Percentiles rank a stretch among this genome's conserved stretches.
Evolutionary conservation across 2,113 vertebrate species (phyloP).

Genomic region (Laticauda colubrina): DNA sequence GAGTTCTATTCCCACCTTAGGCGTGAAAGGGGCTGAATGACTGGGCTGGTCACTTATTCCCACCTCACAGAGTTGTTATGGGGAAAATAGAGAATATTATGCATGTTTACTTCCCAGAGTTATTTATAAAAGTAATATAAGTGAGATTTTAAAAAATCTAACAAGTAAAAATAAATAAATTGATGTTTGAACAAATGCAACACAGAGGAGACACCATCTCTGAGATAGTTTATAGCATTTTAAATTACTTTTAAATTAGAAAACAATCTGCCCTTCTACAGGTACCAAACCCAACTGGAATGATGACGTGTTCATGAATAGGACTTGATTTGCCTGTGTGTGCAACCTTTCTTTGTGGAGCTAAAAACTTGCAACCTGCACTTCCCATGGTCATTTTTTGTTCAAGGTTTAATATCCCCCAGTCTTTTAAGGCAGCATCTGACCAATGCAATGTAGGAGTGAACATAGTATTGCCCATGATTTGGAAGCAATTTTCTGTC

Average conservation of each 20-base stretch:
- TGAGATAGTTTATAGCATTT: neutral
- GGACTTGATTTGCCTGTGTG: neutral
- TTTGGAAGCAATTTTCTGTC: neutral
- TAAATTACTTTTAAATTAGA: neutral
- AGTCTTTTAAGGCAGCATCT: neutral
- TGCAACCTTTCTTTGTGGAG: neutral
- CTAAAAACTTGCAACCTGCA: neutral
- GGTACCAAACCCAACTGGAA: neutral
- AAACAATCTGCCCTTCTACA: neutral
- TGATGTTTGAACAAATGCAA: neutral
- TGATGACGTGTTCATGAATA: neutral
- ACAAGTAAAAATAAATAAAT: neutral
- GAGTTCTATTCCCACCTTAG: neutral
- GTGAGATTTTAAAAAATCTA: neutral
- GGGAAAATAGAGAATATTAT: neutral
- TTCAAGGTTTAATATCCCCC: neutral
- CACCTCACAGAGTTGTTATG: neutral
- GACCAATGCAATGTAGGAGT: neutral
- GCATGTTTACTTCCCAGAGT: neutral
- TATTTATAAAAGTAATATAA: neutral
- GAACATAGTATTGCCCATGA: neutral
- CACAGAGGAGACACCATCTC: neutral
- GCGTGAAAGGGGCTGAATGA: neutral
- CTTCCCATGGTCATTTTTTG: neutral
- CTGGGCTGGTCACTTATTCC: neutral